phyloP scores from a whole-genome alignment of 2,888 invertebrate genomes.

The Melinaea menophilus region DNA sequence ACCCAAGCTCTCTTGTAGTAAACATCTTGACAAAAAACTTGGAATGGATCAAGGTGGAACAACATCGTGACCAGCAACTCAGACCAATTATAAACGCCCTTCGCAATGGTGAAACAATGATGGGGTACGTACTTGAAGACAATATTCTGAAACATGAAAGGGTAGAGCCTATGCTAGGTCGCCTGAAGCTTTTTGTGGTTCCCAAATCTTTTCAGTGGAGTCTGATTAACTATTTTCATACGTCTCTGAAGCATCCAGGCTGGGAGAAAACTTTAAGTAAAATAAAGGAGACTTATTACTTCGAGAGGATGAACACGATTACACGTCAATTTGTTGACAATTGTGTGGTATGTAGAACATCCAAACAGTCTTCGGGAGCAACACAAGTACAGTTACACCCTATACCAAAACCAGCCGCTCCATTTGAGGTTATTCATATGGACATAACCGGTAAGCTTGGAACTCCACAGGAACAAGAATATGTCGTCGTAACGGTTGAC shows the following conservation, averaged over 20 bases:
- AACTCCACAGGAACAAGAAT: too few species aligned
- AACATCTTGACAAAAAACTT: constrained; percentile 24
- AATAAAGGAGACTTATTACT: constrained; percentile 27
- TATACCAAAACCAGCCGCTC: too few species aligned
- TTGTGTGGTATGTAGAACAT: too few species aligned
- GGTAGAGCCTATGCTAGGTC: constrained; percentile 15
- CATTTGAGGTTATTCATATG: too few species aligned
- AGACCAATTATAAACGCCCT: constrained; percentile 24
- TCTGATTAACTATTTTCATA: constrained; percentile 32
- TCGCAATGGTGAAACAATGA: constrained; percentile 7
- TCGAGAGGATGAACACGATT: constrained; percentile 23
- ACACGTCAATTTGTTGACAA: constrained; percentile 23
- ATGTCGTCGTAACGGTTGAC: too few species aligned
- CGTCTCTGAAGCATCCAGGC: constrained; percentile 29
- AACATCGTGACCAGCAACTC: constrained; percentile 25
- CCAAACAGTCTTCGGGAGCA: too few species aligned
- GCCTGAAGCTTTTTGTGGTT: constrained; percentile 23
- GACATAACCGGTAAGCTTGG: too few species aligned
- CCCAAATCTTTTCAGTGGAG: constrained; percentile 36
- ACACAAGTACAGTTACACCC: too few species aligned
- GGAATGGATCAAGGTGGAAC: constrained; percentile 30
- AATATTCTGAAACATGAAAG: constrained; percentile 17
- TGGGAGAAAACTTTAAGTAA: constrained; percentile 36
- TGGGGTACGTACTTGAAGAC: constrained; percentile 19
- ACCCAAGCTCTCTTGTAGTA: constrained; percentile 15